Evolutionary conservation across 2,797 vertebrate species (phyloP).

Genomic region (Smutsia gigantea): DNA sequence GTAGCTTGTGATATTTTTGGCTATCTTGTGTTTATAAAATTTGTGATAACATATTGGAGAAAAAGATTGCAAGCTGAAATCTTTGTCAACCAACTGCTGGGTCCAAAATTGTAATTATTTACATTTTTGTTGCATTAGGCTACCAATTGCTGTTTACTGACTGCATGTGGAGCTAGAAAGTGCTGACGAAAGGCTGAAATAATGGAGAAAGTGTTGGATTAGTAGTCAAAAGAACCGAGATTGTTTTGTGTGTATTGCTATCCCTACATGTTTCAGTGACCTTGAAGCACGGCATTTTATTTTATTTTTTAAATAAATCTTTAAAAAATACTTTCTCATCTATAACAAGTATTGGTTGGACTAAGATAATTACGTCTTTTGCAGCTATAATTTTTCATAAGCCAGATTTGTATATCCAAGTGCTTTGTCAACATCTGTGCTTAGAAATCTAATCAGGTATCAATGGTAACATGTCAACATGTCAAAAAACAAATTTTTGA

Average conservation of each 20-base stretch:
- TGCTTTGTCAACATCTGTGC: background rate
- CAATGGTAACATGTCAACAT: background rate
- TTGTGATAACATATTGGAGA: background rate
- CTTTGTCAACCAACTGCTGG: background rate
- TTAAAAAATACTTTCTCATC: background rate
- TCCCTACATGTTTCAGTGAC: background rate
- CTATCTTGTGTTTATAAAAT: background rate
- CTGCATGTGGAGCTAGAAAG: background rate
- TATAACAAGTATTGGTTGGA: background rate
- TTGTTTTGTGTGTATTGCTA: background rate
- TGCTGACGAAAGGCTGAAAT: background rate
- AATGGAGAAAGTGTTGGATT: background rate
- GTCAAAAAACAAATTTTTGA: background rate
- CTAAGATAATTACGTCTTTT: background rate
- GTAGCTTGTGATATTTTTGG: background rate
- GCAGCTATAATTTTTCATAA: background rate
- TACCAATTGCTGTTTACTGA: constrained; percentile 3
- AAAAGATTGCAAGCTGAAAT: background rate
- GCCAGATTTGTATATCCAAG: background rate
- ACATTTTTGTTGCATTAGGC: background rate
- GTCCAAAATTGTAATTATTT: background rate
- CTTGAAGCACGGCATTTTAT: background rate
- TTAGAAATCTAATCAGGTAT: background rate
- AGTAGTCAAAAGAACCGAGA: background rate
- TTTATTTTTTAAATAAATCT: background rate